Percentiles rank a stretch among this genome's conserved stretches.
phyloP scores from a whole-genome alignment of 2,797 vertebrate genomes.

The Arremon aurantiirostris region DNA sequence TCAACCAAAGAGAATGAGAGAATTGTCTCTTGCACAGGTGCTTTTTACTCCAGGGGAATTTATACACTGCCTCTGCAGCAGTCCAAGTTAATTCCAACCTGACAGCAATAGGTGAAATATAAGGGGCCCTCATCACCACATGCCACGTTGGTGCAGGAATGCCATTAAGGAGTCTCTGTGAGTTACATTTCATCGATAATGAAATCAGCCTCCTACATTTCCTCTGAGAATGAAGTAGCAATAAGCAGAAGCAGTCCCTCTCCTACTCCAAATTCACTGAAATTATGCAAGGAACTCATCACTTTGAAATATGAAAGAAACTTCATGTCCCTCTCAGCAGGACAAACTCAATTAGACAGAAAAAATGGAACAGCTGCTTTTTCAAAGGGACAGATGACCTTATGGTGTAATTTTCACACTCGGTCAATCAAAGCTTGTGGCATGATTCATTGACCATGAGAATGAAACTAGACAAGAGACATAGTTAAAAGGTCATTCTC shows the following conservation, averaged over 20 bases:
- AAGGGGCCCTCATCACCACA: background rate
- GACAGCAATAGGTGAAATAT: background rate
- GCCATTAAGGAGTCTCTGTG: background rate
- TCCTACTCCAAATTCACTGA: background rate
- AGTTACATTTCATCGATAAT: background rate
- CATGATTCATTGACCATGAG: slow-evolving; percentile 62
- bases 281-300: slow-evolving; percentile 29
- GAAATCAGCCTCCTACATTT: background rate
- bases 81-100: background rate
- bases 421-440: slow-evolving; percentile 45
- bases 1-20: background rate
- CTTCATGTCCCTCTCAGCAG: slow-evolving; percentile 32
- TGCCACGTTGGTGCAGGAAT: background rate
- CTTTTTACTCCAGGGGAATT: background rate
- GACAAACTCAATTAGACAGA: slow-evolving; percentile 55
- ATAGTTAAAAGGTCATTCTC: slow-evolving; percentile 46
- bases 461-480: slow-evolving; percentile 26
- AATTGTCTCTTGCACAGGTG: background rate
- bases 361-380: slow-evolving; percentile 62
- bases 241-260: background rate
- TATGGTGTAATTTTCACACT: slow-evolving; percentile 59
- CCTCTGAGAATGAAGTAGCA: slow-evolving; percentile 9
- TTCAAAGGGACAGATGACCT: slow-evolving; percentile 49
- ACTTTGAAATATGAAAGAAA: slow-evolving; percentile 53
- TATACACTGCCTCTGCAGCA: background rate